Base-by-base conservation (phyloP, 2,888 invertebrate genomes). In the Didymodactylos carnosus region DNA sequence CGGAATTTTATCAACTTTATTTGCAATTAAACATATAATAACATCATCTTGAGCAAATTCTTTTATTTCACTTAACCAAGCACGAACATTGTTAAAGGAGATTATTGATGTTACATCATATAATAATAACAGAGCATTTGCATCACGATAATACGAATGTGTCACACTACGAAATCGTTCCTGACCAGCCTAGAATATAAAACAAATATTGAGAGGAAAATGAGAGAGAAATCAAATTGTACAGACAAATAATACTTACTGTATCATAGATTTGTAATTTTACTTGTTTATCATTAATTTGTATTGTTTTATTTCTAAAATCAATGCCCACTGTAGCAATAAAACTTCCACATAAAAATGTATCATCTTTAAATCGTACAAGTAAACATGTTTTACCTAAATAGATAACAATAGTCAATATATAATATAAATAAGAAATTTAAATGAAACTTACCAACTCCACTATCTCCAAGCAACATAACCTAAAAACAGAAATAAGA, bases 291-390 rank as follows among this genome's bases (percentile, higher is more conserved):
- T 84, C 84, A 77, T 86, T 86, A 72, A 86, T 83, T 71, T 84
- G 83, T 39, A 86, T 84, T 62, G 86, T 82, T 80, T 86, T 86
- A 77, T 86, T 86, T 86, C 86, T 82, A 87, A 93, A 94, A 86
- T 94, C 94, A 84, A 94, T 92, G 85, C 94, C 94, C 79, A 94
- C 93, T 75, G 94, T 94, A 79, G 93, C 92, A 84, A 94, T 92
- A 86, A 92, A 94, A 87, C 91, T 92, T 83, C 93, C 93, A 79
- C 90, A 89, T 78, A 94, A 88, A 85, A 94, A 94, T 77, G 89
- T 89, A 80, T 92, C 92, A 84, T 94, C 93, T 81, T 93, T 90
- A 87, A 93, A 94, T 80, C 92, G 88, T 78, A 94, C 91, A 79
- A 94, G 87, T 79, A 94, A 88, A 84, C 94, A 94, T 69, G 94